Conservation (phyloP, 2,888 invertebrate genomes). For the Drosophila hamatofila region DNA sequence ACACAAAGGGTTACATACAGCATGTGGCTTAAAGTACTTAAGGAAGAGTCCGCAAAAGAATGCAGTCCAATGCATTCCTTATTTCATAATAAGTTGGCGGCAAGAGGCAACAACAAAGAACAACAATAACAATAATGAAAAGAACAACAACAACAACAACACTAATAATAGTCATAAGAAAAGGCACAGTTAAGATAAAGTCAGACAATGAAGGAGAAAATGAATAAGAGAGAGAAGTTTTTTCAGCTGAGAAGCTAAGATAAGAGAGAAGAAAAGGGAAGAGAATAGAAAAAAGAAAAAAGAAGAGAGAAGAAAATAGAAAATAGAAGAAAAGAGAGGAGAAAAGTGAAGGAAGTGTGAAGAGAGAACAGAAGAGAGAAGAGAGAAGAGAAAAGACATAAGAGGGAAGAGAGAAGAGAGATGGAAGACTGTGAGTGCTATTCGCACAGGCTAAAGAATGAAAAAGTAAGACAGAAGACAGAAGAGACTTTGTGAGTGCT, state of each 20-base stretch:
- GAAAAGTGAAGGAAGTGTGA: too few species aligned
- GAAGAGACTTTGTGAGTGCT: too few species aligned
- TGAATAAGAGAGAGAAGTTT: too few species aligned
- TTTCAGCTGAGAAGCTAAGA: too few species aligned
- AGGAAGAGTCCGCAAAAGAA: slow-evolving; percentile 51
- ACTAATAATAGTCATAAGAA: slow-evolving; percentile 21
- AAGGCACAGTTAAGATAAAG: slow-evolving; percentile 10
- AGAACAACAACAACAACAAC: slow-evolving; percentile 20
- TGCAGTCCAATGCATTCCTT: slow-evolving; percentile 66
- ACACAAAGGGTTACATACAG: too few species aligned
- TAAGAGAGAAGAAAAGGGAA: neutral
- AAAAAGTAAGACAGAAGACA: too few species aligned
- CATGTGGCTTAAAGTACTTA: slow-evolving; percentile 17
- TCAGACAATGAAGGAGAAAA: neutral
- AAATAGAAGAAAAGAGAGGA: neutral
- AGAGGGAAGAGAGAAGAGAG: too few species aligned
- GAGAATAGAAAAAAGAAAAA: neutral
- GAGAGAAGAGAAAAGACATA: neutral
- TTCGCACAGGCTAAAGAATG: too few species aligned
- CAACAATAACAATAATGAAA: slow-evolving; percentile 19
- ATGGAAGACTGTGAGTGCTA: too few species aligned
- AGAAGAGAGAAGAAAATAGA: neutral
- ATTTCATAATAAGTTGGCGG: slow-evolving; percentile 61
- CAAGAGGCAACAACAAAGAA: slow-evolving; percentile 7
- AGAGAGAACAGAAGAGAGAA: neutral